Percentiles rank a stretch among this genome's conserved stretches.
Conservation (phyloP, 2,113 vertebrate genomes). For the Stercorarius parasiticus region DNA sequence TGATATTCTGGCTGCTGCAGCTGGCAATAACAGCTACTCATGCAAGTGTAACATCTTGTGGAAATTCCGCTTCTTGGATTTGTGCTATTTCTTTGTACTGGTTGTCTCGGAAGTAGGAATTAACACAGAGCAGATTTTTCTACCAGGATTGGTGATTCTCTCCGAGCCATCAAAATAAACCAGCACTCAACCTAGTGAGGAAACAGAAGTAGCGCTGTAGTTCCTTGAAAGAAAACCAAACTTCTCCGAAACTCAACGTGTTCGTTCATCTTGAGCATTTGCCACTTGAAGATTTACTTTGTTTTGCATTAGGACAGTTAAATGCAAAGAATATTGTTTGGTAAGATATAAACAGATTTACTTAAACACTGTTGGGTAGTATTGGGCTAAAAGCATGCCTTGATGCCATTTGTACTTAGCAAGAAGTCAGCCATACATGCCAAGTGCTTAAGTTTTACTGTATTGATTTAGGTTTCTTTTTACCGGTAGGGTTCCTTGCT, state of each 20-base stretch:
- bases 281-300: not conserved
- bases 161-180: not conserved
- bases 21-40: not conserved
- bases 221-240: not conserved
- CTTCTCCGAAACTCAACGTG: not conserved
- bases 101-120: not conserved
- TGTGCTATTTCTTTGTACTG: not conserved
- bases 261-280: not conserved
- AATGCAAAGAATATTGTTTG: not conserved
- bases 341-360: not conserved
- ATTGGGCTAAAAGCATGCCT: not conserved
- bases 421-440: not conserved
- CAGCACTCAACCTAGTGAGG: not conserved
- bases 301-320: not conserved
- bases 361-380: not conserved
- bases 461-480: conserved; percentile 19
- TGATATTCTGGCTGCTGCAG: not conserved
- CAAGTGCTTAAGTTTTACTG: not conserved
- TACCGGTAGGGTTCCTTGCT: not conserved
- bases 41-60: not conserved
- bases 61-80: not conserved
- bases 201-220: not conserved
- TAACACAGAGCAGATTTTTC: not conserved
- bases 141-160: not conserved
- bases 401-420: not conserved